Percentiles rank a stretch among this genome's conserved stretches.
These are phyloP conservation scores for Cranoglanis bouderius DNA, from an alignment of 2,113 vertebrate species.

Conservation along the genomic window DNA sequence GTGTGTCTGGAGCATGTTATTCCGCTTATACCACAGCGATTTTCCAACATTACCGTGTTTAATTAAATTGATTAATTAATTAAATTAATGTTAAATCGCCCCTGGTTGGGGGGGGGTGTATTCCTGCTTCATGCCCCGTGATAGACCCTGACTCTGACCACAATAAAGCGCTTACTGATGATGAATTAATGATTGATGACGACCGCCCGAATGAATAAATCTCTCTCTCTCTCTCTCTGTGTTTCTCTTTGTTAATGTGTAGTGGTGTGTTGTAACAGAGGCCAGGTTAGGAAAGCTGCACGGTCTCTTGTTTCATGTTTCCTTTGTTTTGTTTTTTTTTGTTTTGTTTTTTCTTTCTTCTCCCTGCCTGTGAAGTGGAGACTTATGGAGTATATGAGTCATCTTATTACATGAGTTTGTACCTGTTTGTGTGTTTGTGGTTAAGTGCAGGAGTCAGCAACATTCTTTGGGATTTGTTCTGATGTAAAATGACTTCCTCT, in stretches of 20 bases:
- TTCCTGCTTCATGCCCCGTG: background rate
- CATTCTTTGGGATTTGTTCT: background rate
- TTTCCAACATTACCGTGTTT: no score
- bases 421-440: conserved; percentile 3
- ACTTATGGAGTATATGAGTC: conserved; percentile 18
- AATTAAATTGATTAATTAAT: no score
- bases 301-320: conserved; percentile 49
- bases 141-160: no score
- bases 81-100: background rate
- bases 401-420: background rate
- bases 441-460: background rate
- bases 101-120: no score
- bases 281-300: conserved; percentile 45
- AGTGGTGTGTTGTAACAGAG: conserved; percentile 32
- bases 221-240: conserved; percentile 28
- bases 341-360: conserved; percentile 25
- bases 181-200: background rate
- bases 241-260: conserved; percentile 44
- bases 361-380: conserved; percentile 9
- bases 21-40: no score
- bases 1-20: no score
- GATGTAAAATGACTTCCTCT: background rate
- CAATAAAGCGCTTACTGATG: background rate
- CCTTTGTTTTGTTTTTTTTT: conserved; percentile 27
- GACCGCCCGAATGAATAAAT: no score